Evolutionary conservation across 2,888 invertebrate species (phyloP).

Genomic region (Drosophila prolongata): DNA sequence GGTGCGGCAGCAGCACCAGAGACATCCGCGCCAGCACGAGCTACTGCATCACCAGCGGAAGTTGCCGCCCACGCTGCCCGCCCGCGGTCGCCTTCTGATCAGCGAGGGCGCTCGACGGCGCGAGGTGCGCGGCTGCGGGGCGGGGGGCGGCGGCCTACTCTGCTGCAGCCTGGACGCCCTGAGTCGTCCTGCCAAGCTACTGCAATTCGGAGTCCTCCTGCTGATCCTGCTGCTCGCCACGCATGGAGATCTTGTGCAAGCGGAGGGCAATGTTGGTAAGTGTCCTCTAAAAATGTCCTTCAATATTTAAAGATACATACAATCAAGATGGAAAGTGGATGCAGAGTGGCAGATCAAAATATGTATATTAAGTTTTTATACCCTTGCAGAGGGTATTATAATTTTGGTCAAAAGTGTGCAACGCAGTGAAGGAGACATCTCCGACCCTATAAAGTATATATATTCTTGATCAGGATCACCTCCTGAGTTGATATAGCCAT

Average conservation of each 20-base stretch:
- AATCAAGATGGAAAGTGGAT: not conserved
- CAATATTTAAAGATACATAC: not conserved
- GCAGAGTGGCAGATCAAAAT: not conserved
- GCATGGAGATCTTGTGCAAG: constrained; percentile 73
- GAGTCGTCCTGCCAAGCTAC: constrained; percentile 48
- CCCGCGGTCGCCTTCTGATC: constrained; percentile 34
- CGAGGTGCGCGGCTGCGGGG: constrained; percentile 37
- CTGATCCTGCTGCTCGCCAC: constrained; percentile 68
- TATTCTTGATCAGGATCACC: too few species aligned
- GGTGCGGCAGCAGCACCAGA: constrained; percentile 8
- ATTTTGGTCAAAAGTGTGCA: too few species aligned
- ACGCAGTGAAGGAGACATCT: too few species aligned
- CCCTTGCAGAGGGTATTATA: too few species aligned
- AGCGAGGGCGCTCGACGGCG: constrained; percentile 35
- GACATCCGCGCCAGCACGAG: constrained; percentile 25
- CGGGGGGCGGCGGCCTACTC: constrained; percentile 34
- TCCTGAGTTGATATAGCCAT: too few species aligned
- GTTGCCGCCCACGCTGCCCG: constrained; percentile 15
- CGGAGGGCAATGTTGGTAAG: constrained; percentile 84
- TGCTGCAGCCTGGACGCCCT: constrained; percentile 59
- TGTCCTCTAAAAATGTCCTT: constrained; percentile 20
- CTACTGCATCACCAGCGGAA: constrained; percentile 41
- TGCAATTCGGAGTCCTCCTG: constrained; percentile 63
- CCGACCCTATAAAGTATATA: too few species aligned
- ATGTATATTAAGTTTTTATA: too few species aligned